phyloP scores from a whole-genome alignment of 30 jellyfish, hydroid and myxozoan genomes.

The Chrysaora quinquecirrha region DNA sequence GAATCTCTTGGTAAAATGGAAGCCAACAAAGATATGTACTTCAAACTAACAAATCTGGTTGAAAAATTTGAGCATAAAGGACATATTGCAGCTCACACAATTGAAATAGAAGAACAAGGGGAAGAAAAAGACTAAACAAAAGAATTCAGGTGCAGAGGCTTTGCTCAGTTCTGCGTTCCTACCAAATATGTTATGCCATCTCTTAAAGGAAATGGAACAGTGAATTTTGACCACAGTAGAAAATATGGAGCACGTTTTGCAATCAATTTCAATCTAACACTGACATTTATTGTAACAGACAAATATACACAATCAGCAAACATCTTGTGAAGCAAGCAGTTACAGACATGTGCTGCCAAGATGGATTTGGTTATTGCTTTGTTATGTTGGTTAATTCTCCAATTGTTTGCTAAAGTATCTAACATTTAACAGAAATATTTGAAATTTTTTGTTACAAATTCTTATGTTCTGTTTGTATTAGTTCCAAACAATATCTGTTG shows the following conservation, averaged over 20 bases:
- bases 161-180: constrained; percentile 29
- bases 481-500: no score
- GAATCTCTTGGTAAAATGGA: background rate
- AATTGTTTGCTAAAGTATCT: no score
- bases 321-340: background rate
- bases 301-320: background rate
- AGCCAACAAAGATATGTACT: constrained; percentile 22
- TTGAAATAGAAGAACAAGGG: constrained; percentile 1
- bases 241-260: constrained; percentile 1
- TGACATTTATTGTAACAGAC: constrained; percentile 14
- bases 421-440: no score
- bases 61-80: constrained; percentile 16
- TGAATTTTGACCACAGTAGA: background rate
- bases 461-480: no score
- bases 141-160: background rate
- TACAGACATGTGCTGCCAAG: constrained; percentile 10
- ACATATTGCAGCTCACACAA: background rate
- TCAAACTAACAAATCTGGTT: constrained; percentile 19
- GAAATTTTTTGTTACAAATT: no score
- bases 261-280: constrained; percentile 8
- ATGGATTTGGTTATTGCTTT: constrained; percentile 50
- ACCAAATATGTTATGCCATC: constrained; percentile 15
- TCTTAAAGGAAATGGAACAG: constrained; percentile 9
- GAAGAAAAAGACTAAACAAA: background rate
- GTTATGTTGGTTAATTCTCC: no score